These are phyloP conservation scores for Catostylus mosaicus DNA, from an alignment of 30 jellyfish, hydroid and myxozoan species.

Conservation along the genomic window DNA sequence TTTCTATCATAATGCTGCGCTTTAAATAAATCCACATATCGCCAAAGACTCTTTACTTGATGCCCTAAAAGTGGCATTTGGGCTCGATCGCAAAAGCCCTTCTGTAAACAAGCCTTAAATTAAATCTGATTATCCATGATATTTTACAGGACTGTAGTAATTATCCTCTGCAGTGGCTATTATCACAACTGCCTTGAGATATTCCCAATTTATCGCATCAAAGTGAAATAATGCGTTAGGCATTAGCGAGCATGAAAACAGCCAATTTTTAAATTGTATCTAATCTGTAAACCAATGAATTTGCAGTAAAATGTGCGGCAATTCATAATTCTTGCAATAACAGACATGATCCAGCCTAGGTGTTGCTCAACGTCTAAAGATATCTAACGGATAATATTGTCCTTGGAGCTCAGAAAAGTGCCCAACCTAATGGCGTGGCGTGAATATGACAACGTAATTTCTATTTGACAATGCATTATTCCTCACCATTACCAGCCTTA, in stretches of 20 bases:
- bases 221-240: slow-evolving; percentile 18
- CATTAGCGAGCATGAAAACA: slow-evolving; percentile 13
- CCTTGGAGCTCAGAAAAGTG: too few relatives aligned
- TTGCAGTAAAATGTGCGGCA: background rate
- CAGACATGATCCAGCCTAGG: slow-evolving; percentile 8
- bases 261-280: slow-evolving; percentile 6
- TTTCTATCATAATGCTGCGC: slow-evolving; percentile 10
- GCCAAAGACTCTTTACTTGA: slow-evolving; percentile 18
- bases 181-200: slow-evolving; percentile 1
- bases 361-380: background rate
- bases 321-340: slow-evolving; percentile 12
- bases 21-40: slow-evolving; percentile 15
- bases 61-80: slow-evolving; percentile 22
- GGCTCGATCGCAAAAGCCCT: slow-evolving; percentile 11
- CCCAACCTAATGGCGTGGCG: too few relatives aligned
- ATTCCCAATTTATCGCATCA: slow-evolving; percentile 16
- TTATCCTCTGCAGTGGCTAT: background rate
- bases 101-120: slow-evolving; percentile 33
- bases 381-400: too few relatives aligned
- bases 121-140: slow-evolving; percentile 17
- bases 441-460: too few relatives aligned
- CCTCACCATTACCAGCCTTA: too few relatives aligned
- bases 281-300: slow-evolving; percentile 7
- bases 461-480: too few relatives aligned
- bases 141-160: slow-evolving; percentile 4